Evolutionary conservation across 1,140 invertebrate genomes (phyloP), one percentile per base, ranked within the genome.

Genomic region (Stenopsyche tienmushanensis): DNA sequence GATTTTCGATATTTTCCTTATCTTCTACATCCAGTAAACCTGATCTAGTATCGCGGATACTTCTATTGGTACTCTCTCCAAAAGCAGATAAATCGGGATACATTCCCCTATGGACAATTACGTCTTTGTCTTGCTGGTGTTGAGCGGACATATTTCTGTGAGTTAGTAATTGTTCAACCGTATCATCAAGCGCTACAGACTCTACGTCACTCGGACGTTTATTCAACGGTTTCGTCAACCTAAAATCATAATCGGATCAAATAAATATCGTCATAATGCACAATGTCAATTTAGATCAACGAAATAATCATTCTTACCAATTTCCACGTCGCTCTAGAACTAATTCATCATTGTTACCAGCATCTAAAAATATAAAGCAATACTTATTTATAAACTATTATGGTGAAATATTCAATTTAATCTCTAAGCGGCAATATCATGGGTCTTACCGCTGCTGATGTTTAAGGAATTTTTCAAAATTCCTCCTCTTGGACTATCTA

Each of bases 91-190:
- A 21, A 60, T 60, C 42, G n/a, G 57, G 57, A 60, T 60, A 60
- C 17, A 60, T 17, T 10, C n/a, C n/a, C 29, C n/a, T 45, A 10
- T 21, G 21, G 1, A 24, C 1, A 1, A 25, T 24, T 5, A 5
- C 9, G 8, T 25, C 39, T 44, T 47, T 45, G 41, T 60, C 57
- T 2, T 5, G 13, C 13, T 34, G 13, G 13, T 25, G 10, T 9
- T 3, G 3, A 1, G 42, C 23, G 1, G 59, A 41, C 2, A 10
- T 23, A n/a, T n/a, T n/a, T n/a, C 44, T 29, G 8, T 24, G 20
- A 52, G 2, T 50, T 1, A 66, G 34, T 21, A 66, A 45, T 21
- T 70, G 68, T 8, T 66, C 68, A n/a, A 70, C 64, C 1, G 68
- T 70, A 25, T 42, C 64, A 50, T 70, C 65, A 50, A 66, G 49